Evolutionary conservation across 2,888 invertebrate genomes (phyloP).

Genomic region (Notodonta dromedarius): DNA sequence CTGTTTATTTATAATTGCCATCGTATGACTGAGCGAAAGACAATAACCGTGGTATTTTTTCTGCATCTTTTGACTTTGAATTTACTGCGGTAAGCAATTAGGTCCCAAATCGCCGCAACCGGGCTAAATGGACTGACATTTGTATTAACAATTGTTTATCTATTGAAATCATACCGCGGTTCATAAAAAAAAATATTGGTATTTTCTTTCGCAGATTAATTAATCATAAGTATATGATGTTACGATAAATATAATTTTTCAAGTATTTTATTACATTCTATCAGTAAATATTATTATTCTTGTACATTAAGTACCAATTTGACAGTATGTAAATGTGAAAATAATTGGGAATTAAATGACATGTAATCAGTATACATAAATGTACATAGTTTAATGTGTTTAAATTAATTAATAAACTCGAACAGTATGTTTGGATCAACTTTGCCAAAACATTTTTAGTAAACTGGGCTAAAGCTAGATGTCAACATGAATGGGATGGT

Average conservation of each 20-base stretch:
- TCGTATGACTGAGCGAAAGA: not conserved
- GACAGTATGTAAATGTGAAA: conserved; percentile 28
- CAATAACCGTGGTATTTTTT: not conserved
- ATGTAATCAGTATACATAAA: conserved; percentile 23
- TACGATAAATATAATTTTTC: no score
- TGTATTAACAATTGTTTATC: no score
- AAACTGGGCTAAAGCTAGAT: no score
- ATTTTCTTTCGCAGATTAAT: not conserved
- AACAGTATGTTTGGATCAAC: no score
- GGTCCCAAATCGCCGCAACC: no score
- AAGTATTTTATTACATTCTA: no score
- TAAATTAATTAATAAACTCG: no score
- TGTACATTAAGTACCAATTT: conserved; percentile 48
- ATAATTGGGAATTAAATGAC: conserved; percentile 28
- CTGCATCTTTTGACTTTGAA: accelerated
- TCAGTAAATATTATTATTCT: conserved; percentile 42
- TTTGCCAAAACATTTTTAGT: no score
- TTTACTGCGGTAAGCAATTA: not conserved
- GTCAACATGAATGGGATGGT: no score
- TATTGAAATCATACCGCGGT: not conserved
- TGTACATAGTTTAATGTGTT: not conserved
- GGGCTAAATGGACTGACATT: no score
- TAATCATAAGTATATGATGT: not conserved
- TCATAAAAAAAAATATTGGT: no score
- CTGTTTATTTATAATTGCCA: not conserved